Conservation (phyloP, 2,113 vertebrate genomes). For the Callipepla californica region DNA sequence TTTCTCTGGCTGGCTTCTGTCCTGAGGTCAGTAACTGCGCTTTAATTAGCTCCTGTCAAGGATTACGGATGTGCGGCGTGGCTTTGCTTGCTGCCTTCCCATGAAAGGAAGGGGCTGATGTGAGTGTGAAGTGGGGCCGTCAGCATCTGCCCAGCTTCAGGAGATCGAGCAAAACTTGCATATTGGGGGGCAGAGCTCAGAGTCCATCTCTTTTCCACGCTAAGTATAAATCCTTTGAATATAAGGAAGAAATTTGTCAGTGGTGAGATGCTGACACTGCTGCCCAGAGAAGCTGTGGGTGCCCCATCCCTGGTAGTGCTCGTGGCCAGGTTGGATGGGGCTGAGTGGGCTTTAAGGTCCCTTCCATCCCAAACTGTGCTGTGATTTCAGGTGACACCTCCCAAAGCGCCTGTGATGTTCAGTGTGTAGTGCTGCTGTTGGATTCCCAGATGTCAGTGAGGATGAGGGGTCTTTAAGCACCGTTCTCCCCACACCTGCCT, state of each 20-base stretch:
- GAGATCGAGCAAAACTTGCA: rapidly evolving
- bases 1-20: not conserved
- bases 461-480: not conserved
- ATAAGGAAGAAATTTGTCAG: not conserved
- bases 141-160: not conserved
- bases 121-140: not conserved
- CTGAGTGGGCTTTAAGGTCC: not conserved
- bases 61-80: rapidly evolving
- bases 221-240: not conserved
- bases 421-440: not conserved
- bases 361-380: not conserved
- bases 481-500: not conserved
- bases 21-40: not conserved
- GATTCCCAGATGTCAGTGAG: not conserved
- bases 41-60: not conserved
- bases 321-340: not conserved
- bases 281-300: not conserved
- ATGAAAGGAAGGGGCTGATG: not conserved
- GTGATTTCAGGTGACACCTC: not conserved
- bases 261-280: not conserved
- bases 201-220: rapidly evolving
- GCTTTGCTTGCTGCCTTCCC: not conserved
- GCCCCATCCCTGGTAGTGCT: not conserved
- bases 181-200: not conserved
- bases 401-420: not conserved